Conservation (phyloP, 92 coral and sea anemone genomes). For the Ricordea florida region DNA sequence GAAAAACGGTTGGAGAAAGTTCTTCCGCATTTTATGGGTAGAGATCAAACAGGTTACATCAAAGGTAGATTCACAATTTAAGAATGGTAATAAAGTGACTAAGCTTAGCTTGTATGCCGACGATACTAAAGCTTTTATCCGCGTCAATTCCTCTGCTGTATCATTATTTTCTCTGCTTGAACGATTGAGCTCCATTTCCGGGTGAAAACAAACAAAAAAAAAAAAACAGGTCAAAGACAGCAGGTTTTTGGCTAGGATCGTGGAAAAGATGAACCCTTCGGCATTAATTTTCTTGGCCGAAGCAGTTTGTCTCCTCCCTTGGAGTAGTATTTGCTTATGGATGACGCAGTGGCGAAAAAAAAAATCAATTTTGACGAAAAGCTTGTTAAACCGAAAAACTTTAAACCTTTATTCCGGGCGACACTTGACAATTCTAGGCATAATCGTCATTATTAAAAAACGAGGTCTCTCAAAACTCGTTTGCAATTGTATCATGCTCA, state of each 20-base stretch:
- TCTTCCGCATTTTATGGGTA: too few species aligned
- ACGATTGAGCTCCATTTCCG: background rate
- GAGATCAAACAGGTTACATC: too few species aligned
- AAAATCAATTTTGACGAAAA: background rate
- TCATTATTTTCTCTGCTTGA: slow-evolving; percentile 5
- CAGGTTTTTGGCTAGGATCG: slow-evolving; percentile 1
- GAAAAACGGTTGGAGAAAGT: too few species aligned
- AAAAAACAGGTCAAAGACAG: slow-evolving; percentile 18
- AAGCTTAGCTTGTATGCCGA: slow-evolving; percentile 13
- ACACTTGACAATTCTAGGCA: background rate
- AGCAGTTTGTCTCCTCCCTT: slow-evolving; percentile 14
- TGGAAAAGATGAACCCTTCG: slow-evolving; percentile 1
- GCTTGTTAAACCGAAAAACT: background rate
- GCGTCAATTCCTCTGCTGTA: background rate
- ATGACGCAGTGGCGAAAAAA: too few species aligned
- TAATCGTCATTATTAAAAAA: too few species aligned
- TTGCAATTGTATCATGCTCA: background rate
- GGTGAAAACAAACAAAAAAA: too few species aligned
- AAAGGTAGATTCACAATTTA: too few species aligned
- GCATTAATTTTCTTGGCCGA: slow-evolving; percentile 8
- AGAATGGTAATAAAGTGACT: background rate
- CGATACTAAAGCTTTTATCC: slow-evolving; percentile 21
- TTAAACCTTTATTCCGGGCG: background rate
- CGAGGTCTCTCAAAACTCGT: slow-evolving; percentile 10
- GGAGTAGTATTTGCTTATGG: background rate